These are phyloP conservation scores for Circaetus gallicus DNA, from an alignment of 2,113 vertebrate species.

Conservation along the genomic window DNA sequence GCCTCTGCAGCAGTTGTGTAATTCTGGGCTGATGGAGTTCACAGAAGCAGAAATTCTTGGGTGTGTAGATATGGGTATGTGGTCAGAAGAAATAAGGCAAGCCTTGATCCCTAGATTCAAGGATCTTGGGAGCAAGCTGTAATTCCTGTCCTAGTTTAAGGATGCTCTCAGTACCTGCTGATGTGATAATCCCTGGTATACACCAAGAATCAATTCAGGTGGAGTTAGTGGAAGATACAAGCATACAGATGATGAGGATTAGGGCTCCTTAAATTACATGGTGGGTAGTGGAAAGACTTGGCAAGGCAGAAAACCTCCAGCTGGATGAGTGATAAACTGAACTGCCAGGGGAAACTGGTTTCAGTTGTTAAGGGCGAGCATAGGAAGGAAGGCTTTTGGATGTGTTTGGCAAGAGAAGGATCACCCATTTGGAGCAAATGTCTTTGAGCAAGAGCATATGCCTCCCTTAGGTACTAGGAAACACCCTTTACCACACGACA, in stretches of 20 bases:
- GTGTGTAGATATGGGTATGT: not conserved
- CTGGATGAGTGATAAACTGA: not conserved
- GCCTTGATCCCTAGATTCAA: not conserved
- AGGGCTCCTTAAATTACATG: not conserved
- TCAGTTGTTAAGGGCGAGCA: not conserved
- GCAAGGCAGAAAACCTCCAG: not conserved
- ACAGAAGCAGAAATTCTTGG: not conserved
- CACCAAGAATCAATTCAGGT: not conserved
- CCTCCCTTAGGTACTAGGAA: not conserved
- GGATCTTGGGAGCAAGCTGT: not conserved
- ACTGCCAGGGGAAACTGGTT: not conserved
- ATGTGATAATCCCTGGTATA: not conserved
- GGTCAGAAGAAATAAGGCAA: not conserved
- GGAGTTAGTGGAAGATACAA: not conserved
- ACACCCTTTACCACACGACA: not conserved
- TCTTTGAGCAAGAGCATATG: not conserved
- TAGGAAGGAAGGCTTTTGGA: not conserved
- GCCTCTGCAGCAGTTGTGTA: not conserved
- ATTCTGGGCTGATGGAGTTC: not conserved
- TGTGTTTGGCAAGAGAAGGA: not conserved
- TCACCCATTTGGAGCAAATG: rapidly evolving
- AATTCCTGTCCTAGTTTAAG: not conserved
- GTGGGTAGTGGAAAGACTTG: not conserved
- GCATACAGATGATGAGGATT: not conserved
- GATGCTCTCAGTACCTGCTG: not conserved